Conservation (phyloP, 1,140 invertebrate species). For the Drosophila triauraria region DNA sequence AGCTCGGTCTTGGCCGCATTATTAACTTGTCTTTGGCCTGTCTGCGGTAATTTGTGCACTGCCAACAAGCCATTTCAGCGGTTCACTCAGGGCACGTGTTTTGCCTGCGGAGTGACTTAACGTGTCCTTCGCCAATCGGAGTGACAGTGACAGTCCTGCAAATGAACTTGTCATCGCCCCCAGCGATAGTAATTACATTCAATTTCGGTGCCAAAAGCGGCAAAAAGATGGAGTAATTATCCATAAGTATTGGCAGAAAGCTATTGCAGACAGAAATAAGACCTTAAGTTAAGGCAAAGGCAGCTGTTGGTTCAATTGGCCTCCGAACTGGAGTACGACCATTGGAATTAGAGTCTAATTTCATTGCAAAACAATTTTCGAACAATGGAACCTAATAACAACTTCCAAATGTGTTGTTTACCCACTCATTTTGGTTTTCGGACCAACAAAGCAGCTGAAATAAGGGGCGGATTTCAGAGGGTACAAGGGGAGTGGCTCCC, state of each 20-base stretch:
- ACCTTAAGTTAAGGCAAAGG: neutral
- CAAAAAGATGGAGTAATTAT: slow-evolving; percentile 17
- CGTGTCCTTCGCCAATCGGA: slow-evolving; percentile 9
- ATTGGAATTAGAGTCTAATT: slow-evolving; percentile 77
- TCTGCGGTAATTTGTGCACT: slow-evolving; percentile 31
- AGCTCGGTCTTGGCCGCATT: slow-evolving; percentile 20
- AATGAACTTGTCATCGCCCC: slow-evolving; percentile 27
- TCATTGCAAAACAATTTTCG: slow-evolving; percentile 79
- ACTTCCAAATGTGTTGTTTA: slow-evolving; percentile 61
- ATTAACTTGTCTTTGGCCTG: slow-evolving; percentile 41
- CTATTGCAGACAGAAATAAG: neutral
- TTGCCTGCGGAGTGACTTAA: slow-evolving; percentile 42
- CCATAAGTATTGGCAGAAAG: neutral
- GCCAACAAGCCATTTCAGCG: slow-evolving; percentile 13
- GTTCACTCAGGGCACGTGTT: slow-evolving; percentile 13
- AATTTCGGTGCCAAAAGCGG: slow-evolving; percentile 17
- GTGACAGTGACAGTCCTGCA: slow-evolving; percentile 19
- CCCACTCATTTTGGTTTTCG: slow-evolving; percentile 65
- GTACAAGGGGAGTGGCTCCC: slow-evolving; percentile 3
- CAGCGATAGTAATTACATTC: slow-evolving; percentile 32
- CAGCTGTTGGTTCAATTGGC: slow-evolving; percentile 16
- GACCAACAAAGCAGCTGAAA: slow-evolving; percentile 4
- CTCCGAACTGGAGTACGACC: slow-evolving; percentile 32
- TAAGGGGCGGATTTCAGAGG: neutral
- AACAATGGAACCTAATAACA: slow-evolving; percentile 56